Evolutionary conservation across 1,140 invertebrate genomes (phyloP), one percentile per base, ranked within the genome.

Genomic region (Laodelphax striatellus): DNA sequence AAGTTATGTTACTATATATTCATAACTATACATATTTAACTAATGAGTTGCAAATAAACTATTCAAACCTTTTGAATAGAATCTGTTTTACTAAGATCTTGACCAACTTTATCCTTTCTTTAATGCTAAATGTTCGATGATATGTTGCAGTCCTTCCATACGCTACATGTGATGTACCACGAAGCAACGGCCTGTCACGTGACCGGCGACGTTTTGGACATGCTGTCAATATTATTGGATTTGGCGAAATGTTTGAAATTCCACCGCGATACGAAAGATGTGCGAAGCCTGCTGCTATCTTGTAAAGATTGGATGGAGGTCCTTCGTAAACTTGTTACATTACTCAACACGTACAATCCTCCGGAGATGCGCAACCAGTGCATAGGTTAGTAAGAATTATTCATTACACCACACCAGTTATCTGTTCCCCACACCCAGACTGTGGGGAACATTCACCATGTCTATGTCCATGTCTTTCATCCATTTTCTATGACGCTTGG

Each of bases 161-260:
- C 90, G 63, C 74, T 95, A 58, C 91, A 94, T 76, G 86, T 90
- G 64, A 94, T 95, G 87, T 90, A 94, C 70, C 91, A 95, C 67
- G 92, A 96, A 73, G 91, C 92, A 14, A 92, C 90, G 5, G 89
- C 89, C 0, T 93, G 90, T 69, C 89, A 91, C 71, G 82, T 93
- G 14, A 84, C 85, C 5, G 84, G 83, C 0, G 92, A 94, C 69
- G 76, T 95, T 38, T 80, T 89, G 11, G 90, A 94, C 61, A 77
- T 94, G 10, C 77, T 95, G 52, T 80, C 84, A 0, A 85, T 94
- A 67, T 81, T 90, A 21, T 75, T 83, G 3, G 84, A 87, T 61
- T 72, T 90, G 4, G 79, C 88, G 14, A 80, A 85, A 57, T 84
- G 85, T 60, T 79, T 88, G 31, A 77, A 85, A 62, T 77, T 77